Base-by-base conservation (phyloP, 2,113 vertebrate species). In the Pica pica region DNA sequence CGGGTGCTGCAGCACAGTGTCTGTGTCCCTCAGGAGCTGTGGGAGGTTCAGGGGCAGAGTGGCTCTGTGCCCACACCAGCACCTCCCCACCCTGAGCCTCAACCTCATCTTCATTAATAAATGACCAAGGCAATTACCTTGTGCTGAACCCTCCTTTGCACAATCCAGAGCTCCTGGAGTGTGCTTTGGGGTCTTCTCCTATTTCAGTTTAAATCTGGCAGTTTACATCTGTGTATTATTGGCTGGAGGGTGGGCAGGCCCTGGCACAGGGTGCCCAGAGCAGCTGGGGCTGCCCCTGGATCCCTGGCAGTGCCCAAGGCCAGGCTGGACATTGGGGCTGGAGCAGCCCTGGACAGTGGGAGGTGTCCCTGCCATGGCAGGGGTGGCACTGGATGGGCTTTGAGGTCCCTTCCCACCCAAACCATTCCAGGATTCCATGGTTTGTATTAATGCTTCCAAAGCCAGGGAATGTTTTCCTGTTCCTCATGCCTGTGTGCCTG, bases 111-210 rank as follows among this genome's bases (percentile, higher is more conserved):
- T 23, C 60, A 21, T 7, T 9, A 23, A 2, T 12, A 20, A 17
- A 23, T 4, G 37, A 16, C 26, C 55, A 12, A 16, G 27, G 30
- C 28, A 9, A 3, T 23, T 26, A 3, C 6, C 1, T 41, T 4
- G 0, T 1, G 9, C 3, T 3, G 3, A 13, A 4, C 21, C 39
- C 60, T 17, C 33, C 83, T 33, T 12, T 1, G 52, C 33, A 10
- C 46, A 7, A 13, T 5, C 1, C 5, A 3, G 14, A 33, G 73
- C 83, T 83, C 30, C 79, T 8, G 7, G 19, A 6, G 16, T 8
- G 56, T 3, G 11, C 0, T 19, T 55, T 4, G 46, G 39, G 28
- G 8, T 30, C 37, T 4, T 6, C 37, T 42, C 39, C 60, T 57
- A 0, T 30, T 46, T 3, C 11, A 4, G 59, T 33, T 28, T 20